Evolutionary conservation across 2,888 invertebrate genomes (phyloP).

Genomic region (Rapana venosa): DNA sequence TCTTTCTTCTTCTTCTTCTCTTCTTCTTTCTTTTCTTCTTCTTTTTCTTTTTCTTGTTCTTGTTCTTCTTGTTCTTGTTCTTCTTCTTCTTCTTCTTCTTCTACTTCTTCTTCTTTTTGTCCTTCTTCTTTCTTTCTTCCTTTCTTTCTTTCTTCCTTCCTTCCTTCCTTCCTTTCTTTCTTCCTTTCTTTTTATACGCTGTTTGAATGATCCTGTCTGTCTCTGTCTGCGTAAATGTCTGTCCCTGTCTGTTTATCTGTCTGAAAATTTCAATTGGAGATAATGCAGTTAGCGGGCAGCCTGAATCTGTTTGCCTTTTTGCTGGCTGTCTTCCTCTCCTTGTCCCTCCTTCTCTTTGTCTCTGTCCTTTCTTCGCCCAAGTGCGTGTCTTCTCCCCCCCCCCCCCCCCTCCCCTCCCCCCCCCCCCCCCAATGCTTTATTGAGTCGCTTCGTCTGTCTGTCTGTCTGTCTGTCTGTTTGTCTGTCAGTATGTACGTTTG

Average conservation of each 20-base stretch:
- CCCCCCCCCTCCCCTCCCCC: too few relatives aligned
- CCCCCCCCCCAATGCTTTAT: too few relatives aligned
- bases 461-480: background rate
- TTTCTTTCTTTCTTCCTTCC: background rate
- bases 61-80: too few relatives aligned
- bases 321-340: background rate
- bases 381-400: background rate
- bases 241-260: constrained; percentile 24
- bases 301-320: background rate
- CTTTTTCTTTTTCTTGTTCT: too few relatives aligned
- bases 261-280: background rate
- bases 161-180: background rate
- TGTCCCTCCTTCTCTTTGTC: background rate
- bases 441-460: background rate
- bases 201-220: background rate
- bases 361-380: background rate
- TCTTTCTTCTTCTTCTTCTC: too few relatives aligned
- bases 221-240: constrained; percentile 1
- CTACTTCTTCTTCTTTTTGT: too few relatives aligned
- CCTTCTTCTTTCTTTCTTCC: background rate
- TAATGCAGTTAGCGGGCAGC: too few relatives aligned
- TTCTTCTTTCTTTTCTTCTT: too few relatives aligned
- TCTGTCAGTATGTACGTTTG: background rate
- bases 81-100: too few relatives aligned
- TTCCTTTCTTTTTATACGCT: background rate